phyloP scores from a whole-genome alignment of 2,888 invertebrate genomes.

The Ditula angustiorana region DNA sequence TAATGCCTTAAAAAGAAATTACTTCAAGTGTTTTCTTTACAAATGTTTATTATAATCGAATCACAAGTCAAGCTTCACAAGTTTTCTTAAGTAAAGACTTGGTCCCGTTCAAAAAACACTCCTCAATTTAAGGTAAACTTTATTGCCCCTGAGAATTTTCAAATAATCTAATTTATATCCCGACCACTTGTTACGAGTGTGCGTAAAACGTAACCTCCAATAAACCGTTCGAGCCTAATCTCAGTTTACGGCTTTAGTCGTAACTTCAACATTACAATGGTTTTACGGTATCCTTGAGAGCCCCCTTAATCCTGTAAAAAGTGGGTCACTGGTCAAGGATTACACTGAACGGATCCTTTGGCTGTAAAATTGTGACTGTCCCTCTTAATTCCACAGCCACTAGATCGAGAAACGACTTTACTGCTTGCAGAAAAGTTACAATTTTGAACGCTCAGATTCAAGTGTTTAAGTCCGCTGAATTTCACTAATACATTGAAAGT shows the following conservation, averaged over 20 bases:
- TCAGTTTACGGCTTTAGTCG: slow-evolving; percentile 61
- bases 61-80: background rate
- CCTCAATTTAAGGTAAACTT: slow-evolving; percentile 5
- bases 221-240: slow-evolving; percentile 71
- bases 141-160: slow-evolving; percentile 13
- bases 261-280: slow-evolving; percentile 68
- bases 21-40: no score
- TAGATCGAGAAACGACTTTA: background rate
- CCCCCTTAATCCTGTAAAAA: slow-evolving; percentile 59
- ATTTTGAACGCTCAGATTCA: background rate
- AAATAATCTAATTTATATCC: slow-evolving; percentile 42
- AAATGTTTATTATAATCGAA: background rate
- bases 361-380: slow-evolving; percentile 27
- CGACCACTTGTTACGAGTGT: slow-evolving; percentile 52
- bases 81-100: background rate
- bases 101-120: background rate
- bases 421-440: background rate
- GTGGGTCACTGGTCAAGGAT: slow-evolving; percentile 59
- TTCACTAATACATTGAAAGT: slow-evolving; percentile 26
- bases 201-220: slow-evolving; percentile 64
- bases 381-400: background rate
- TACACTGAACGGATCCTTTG: slow-evolving; percentile 26
- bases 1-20: no score
- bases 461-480: background rate
- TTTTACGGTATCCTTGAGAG: slow-evolving; percentile 66